Base-by-base conservation (phyloP, 2,888 invertebrate species). In the Glyphotaelius pellucidus region DNA sequence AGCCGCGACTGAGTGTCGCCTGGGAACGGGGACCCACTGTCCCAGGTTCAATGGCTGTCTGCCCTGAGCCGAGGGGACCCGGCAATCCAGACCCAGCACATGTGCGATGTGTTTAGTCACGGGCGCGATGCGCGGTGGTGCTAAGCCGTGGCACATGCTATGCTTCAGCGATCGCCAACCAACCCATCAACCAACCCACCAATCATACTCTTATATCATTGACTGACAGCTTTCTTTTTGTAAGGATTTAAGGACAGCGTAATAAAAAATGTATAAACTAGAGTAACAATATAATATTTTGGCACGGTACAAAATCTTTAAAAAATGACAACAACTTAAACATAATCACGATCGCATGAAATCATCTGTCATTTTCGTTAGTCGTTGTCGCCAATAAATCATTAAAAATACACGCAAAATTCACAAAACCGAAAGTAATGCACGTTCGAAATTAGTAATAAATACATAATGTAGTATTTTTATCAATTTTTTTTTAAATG, bases 91-190 rank as follows among this genome's bases (percentile, higher is more conserved):
- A 52, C 88, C 88, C 67, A 67, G 79, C 88, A 88, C 88, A 88
- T 90, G 81, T 90, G 42, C 31, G 38, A 86, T 80, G 81, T 67
- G 52, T 83, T 83, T 31, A 84, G 83, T 84, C n/a, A 83, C 31
- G 84, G 90, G 32, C 84, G 14, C 67, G 84, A 31, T 83, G 32
- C 84, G 5, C 67, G 84, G 25, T 83, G 83, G 90, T 83, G 90
- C 90, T 67, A 90, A 90, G 90, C 90, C 84, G 67, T 52, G 90
- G 90, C 90, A 84, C 90, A 90, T 90, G 90, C 90, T 90, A 83
- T 35, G 84, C 30, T 11, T 47, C 42, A 30, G 42, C 30, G 47
- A 31, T 38, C 25, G 86, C 30, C 42, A 38, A 47, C 47, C 86
- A 47, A 30, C 83, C 83, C 25, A 67, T 15, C 42, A 38, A 47